Percentiles rank a stretch among this genome's conserved stretches.
phyloP scores from a whole-genome alignment of 2,797 vertebrate species.

The Kryptolebias ocellatus region DNA sequence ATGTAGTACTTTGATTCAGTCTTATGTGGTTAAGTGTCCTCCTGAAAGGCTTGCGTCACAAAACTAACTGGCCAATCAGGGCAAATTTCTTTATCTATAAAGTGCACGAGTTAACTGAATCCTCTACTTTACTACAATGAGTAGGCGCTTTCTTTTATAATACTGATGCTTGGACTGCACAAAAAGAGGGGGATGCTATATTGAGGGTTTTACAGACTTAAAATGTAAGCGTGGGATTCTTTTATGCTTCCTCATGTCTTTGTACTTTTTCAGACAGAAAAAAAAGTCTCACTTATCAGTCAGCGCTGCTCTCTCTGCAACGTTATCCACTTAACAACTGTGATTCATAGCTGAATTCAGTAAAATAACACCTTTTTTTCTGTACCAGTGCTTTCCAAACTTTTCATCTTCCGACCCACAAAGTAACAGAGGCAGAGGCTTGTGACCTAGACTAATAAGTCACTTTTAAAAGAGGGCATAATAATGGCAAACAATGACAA shows the following conservation, averaged over 20 bases:
- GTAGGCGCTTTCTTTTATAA: slow-evolving; percentile 7
- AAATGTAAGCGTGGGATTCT: not conserved
- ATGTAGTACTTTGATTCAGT: no score
- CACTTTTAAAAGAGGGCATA: not conserved
- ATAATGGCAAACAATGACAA: not conserved
- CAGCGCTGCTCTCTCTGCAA: not conserved
- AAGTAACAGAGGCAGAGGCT: no score
- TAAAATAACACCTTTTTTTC: slow-evolving; percentile 12
- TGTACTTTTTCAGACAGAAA: slow-evolving; percentile 1
- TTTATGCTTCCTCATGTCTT: slow-evolving; percentile 4
- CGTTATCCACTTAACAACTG: slow-evolving; percentile 15
- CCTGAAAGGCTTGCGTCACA: no score
- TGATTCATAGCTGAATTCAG: slow-evolving; percentile 17
- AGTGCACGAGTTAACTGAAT: not conserved
- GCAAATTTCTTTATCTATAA: not conserved
- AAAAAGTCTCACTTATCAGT: slow-evolving; percentile 20
- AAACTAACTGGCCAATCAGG: not conserved
- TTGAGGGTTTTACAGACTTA: not conserved
- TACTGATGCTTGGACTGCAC: not conserved
- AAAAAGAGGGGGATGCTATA: not conserved
- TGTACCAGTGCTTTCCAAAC: not conserved
- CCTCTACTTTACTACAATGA: not conserved
- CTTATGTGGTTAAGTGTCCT: no score
- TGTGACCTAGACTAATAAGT: not conserved
- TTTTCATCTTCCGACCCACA: not conserved